Base-by-base conservation (phyloP, 2,113 vertebrate species). In the Amia ocellicauda region DNA sequence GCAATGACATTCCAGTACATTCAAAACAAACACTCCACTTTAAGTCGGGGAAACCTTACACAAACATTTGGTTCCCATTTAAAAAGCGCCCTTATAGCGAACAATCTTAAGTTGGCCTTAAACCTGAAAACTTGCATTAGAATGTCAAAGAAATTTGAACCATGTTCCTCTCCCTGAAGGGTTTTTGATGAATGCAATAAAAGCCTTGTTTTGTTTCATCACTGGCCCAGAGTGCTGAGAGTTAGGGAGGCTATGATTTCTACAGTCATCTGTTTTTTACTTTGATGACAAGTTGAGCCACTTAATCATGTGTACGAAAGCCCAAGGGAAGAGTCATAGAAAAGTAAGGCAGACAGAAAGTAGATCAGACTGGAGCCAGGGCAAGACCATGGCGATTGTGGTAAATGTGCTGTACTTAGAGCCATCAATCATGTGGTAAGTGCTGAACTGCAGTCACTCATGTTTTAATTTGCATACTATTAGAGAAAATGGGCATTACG, bases 11-110 rank as follows among this genome's bases (percentile, higher is more conserved):
- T 87, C 81, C 78, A 78, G 66, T 50, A 63, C 71, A 70, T 66
- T 79, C 78, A 72, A 84, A 85, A 85, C 74, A 87, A 87, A 82
- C 83, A 67, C 70, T 17, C 31, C 63, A 68, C 73, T 78, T 60
- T 42, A 68, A 60, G 73, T n/a, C 68, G 76, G 78, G 75, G 69
- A 72, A 83, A 80, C 76, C 81, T 84, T 76, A 72, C 53, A 75
- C 74, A 84, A 88, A 90, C 87, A 88, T 88, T 86, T 86, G 85
- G 81, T 85, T 83, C 80, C 78, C 74, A 79, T 85, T 87, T 78
- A 75, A 70, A 62, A 59, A 60, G 52, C 69, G 69, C 69, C 69
- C 40, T 55, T 50, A 58, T 47, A 43, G 52, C 58, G 57, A 59
- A 67, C 77, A 71, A 51, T 40, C 54, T 29, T 43, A 61, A 61